phyloP scores from a whole-genome alignment of 2,113 vertebrate species.

The Mirounga angustirostris region DNA sequence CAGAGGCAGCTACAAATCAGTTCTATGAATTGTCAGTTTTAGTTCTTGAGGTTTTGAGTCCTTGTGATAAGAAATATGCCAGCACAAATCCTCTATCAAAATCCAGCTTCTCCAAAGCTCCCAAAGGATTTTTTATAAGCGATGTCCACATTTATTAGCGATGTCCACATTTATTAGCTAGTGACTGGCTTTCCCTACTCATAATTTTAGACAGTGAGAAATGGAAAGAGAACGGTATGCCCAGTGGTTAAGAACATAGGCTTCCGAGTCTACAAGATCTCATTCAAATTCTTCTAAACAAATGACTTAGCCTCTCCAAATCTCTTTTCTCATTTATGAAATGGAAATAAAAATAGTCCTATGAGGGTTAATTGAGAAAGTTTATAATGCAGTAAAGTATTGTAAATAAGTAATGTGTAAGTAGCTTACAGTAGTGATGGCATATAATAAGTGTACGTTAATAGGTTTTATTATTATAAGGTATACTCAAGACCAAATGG shows the following conservation, averaged over 20 bases:
- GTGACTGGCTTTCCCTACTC: background rate
- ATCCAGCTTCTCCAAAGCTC: conserved; percentile 42
- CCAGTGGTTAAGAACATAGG: background rate
- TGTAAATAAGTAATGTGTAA: background rate
- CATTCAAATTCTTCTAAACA: conserved; percentile 33
- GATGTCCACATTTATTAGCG: background rate
- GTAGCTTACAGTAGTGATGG: background rate
- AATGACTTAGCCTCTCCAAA: background rate
- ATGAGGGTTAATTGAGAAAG: conserved; percentile 16
- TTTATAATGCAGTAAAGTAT: background rate
- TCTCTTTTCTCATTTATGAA: conserved; percentile 45
- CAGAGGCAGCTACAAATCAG: conserved; percentile 9
- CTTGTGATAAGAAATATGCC: conserved; percentile 21
- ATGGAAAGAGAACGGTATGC: background rate
- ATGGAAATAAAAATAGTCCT: conserved; percentile 50
- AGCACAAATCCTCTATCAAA: conserved; percentile 46
- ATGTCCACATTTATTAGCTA: background rate
- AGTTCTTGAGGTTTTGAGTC: conserved; percentile 19
- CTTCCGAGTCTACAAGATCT: conserved; percentile 13
- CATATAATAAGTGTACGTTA: background rate
- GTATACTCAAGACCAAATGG: background rate
- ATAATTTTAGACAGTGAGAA: conserved; percentile 51
- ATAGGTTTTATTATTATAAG: conserved; percentile 51
- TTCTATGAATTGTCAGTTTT: conserved; percentile 26
- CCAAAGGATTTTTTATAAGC: conserved; percentile 35